Conservation (phyloP, 2,888 invertebrate genomes). For the Aphodius sticticus region DNA sequence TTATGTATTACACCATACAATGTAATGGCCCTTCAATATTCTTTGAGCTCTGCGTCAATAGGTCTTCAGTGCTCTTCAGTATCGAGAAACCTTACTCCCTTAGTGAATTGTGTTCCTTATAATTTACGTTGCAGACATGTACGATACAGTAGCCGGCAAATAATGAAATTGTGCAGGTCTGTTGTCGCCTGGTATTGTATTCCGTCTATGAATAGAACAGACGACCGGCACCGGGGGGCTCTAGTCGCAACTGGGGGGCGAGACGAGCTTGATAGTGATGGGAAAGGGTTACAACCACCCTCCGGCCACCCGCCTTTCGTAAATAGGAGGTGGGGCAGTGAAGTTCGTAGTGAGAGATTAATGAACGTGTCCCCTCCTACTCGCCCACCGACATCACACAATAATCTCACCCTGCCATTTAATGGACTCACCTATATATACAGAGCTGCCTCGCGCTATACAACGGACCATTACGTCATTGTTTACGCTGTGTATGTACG, state of each 20-base stretch:
- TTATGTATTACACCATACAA: no score
- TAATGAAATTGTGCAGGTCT: not conserved
- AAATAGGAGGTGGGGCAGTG: slow-evolving; percentile 28
- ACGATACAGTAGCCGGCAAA: not conserved
- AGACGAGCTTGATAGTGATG: slow-evolving; percentile 7
- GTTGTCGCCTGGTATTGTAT: not conserved
- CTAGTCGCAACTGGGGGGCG: not conserved
- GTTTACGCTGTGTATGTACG: not conserved
- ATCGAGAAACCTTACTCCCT: no score
- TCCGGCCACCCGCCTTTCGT: not conserved
- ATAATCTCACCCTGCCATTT: slow-evolving; percentile 49
- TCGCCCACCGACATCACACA: slow-evolving; percentile 44
- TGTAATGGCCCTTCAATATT: no score
- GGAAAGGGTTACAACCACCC: slow-evolving; percentile 4
- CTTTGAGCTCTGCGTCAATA: no score
- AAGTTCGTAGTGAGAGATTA: slow-evolving; percentile 45
- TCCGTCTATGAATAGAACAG: slow-evolving; percentile 4
- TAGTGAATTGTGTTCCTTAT: not conserved
- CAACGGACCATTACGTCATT: not conserved
- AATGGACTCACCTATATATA: slow-evolving; percentile 48
- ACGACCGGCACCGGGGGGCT: not conserved
- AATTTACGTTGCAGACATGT: not conserved
- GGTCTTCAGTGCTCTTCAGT: no score
- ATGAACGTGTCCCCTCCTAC: slow-evolving; percentile 44
- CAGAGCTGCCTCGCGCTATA: slow-evolving; percentile 5